Percentiles rank a stretch among this genome's conserved stretches.
Conservation (phyloP, 2,113 vertebrate genomes). For the Meriones unguiculatus region DNA sequence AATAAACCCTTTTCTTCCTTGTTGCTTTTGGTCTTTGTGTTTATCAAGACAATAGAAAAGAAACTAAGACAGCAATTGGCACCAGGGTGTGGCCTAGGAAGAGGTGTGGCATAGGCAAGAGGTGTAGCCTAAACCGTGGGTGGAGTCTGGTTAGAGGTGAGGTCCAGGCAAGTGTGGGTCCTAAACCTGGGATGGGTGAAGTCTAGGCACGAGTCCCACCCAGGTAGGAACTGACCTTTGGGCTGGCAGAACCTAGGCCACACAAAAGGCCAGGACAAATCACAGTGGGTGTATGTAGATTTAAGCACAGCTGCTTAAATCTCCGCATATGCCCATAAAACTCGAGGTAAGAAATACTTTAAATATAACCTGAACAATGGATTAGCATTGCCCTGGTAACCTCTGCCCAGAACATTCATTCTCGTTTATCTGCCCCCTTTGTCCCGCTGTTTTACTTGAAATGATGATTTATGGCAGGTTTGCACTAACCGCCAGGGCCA, state of each 20-base stretch:
- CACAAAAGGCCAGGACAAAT: neutral
- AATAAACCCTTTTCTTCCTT: neutral
- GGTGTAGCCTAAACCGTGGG: neutral
- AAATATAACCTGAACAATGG: neutral
- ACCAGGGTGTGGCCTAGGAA: neutral
- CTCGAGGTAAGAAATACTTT: neutral
- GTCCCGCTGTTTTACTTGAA: neutral
- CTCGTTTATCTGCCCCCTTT: neutral
- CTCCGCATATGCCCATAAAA: neutral
- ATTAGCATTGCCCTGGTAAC: neutral
- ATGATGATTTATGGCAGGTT: neutral
- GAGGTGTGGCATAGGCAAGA: neutral
- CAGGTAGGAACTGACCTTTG: neutral
- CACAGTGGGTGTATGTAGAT: too few species aligned
- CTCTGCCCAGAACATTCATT: neutral
- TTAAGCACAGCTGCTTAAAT: neutral
- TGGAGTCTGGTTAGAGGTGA: too few species aligned
- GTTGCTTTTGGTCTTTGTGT: neutral
- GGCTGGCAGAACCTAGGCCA: neutral
- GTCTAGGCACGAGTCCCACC: neutral
- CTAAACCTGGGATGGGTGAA: neutral
- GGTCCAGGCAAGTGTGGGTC: neutral
- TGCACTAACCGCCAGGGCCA: neutral
- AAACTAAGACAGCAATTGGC: neutral
- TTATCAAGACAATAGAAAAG: neutral